Percentiles rank a stretch among this genome's conserved stretches.
Conservation (phyloP, 2,113 vertebrate genomes). For the Catharus bicknelli region DNA sequence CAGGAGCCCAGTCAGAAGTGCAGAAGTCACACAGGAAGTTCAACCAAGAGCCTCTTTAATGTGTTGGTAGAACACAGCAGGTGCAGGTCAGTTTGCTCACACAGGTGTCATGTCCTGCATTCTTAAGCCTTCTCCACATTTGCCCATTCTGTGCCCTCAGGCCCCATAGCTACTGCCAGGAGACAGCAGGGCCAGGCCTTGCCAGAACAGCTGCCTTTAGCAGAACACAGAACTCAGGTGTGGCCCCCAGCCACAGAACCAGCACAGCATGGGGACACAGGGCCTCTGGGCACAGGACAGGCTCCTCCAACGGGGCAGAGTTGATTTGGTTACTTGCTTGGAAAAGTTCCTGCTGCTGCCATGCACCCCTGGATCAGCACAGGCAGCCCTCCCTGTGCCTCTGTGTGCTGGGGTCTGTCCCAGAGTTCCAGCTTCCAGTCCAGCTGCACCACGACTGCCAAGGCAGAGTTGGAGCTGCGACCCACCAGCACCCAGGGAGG, state of each 20-base stretch:
- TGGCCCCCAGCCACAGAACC: neutral
- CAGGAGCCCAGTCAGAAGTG: neutral
- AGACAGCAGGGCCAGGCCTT: neutral
- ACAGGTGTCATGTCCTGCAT: fast-evolving
- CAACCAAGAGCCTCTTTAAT: constrained; percentile 36
- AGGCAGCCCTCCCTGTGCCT: neutral
- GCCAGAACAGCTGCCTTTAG: neutral
- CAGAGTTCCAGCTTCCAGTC: neutral
- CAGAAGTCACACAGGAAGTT: neutral
- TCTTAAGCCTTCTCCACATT: neutral
- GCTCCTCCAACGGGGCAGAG: neutral
- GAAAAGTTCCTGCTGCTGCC: neutral
- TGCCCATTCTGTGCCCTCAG: neutral
- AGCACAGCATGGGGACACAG: neutral
- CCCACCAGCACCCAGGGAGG: neutral
- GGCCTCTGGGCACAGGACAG: neutral
- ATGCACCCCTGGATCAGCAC: fast-evolving
- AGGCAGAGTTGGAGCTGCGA: neutral
- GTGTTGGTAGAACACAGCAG: neutral
- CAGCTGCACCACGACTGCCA: neutral
- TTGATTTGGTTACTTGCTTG: neutral
- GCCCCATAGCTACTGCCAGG: fast-evolving
- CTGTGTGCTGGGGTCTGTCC: neutral
- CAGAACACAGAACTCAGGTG: neutral
- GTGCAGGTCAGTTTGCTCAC: neutral